Percentiles rank a stretch among this genome's conserved stretches.
These are phyloP conservation scores for Neolamprologus brichardi DNA, from an alignment of 2,113 vertebrate species.

Conservation along the genomic window DNA sequence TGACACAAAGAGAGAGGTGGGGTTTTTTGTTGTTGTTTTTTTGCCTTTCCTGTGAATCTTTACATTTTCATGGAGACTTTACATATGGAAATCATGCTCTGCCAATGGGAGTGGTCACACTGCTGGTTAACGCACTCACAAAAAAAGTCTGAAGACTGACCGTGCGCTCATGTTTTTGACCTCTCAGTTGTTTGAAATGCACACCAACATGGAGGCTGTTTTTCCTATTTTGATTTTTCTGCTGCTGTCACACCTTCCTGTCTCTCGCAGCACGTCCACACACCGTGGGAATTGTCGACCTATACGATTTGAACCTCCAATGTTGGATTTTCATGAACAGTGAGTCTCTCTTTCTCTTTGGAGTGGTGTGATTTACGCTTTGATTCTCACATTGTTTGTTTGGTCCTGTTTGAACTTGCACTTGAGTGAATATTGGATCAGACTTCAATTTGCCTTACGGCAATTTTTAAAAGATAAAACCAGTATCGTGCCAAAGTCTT, in stretches of 20 bases:
- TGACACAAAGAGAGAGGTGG: background rate
- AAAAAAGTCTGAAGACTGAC: background rate
- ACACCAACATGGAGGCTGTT: constrained; percentile 13
- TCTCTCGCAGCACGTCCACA: constrained; percentile 80
- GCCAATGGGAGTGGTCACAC: background rate
- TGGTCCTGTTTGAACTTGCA: background rate
- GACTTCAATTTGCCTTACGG: background rate
- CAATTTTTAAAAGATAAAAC: background rate
- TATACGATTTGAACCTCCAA: constrained; percentile 95
- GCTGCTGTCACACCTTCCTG: constrained; percentile 44
- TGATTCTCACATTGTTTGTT: background rate
- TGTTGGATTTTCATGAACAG: constrained; percentile 99
- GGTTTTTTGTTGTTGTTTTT: background rate
- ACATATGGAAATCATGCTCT: background rate
- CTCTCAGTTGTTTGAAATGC: background rate
- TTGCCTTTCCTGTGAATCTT: background rate
- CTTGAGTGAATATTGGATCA: background rate
- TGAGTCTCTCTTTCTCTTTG: constrained; percentile 66
- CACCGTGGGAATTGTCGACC: constrained; percentile 92
- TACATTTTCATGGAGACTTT: background rate
- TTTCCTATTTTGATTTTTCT: background rate
- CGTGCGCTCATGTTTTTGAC: background rate
- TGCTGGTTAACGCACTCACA: background rate
- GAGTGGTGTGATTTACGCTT: background rate
- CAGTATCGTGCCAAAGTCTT: background rate